phyloP scores from a whole-genome alignment of 2,113 vertebrate genomes.

The Antechinus flavipes region DNA sequence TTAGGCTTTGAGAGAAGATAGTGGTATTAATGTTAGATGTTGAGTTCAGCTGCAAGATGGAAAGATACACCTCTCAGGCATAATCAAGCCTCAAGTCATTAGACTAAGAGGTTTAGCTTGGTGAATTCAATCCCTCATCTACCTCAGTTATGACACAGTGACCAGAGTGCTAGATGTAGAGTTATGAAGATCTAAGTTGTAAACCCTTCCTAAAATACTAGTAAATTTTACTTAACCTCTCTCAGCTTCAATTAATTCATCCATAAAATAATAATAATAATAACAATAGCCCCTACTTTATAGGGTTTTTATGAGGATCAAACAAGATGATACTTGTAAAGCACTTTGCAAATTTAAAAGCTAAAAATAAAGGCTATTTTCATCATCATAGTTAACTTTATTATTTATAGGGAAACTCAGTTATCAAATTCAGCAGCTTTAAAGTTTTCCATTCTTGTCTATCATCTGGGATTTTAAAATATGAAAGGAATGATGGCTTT shows the following conservation, averaged over 20 bases:
- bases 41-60: neutral
- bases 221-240: neutral
- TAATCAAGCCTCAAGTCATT: neutral
- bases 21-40: neutral
- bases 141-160: neutral
- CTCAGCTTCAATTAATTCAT: neutral
- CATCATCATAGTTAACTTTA: too few relatives aligned
- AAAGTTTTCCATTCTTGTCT: conserved; percentile 14
- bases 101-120: neutral
- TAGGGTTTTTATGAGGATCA: neutral
- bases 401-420: neutral
- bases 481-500: conserved; percentile 93
- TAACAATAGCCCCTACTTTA: neutral
- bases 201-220: neutral
- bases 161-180: neutral
- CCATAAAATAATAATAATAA: neutral
- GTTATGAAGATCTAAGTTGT: neutral
- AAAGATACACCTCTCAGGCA: neutral
- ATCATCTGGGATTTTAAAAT: conserved; percentile 84
- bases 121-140: neutral
- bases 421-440: conserved; percentile 18
- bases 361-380: neutral
- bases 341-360: neutral
- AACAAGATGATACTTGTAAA: neutral
- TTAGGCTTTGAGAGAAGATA: neutral